Percentiles rank a stretch among this genome's conserved stretches.
Conservation (phyloP, 2,888 invertebrate species). For the Acrocyrtus sp. region DNA sequence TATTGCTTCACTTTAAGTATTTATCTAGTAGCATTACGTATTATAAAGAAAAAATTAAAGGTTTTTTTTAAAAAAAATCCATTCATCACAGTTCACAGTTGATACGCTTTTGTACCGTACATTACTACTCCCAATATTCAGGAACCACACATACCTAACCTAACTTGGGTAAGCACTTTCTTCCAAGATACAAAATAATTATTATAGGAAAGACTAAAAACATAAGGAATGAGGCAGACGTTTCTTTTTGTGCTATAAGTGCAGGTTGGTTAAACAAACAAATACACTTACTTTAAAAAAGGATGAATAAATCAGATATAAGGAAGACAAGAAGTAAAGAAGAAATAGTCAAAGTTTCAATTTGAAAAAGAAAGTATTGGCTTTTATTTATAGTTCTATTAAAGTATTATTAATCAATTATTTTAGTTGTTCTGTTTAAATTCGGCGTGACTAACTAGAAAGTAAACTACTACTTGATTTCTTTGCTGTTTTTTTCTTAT, state of each 20-base stretch:
- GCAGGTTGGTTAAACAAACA: conserved; percentile 23
- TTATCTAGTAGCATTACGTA: too few species aligned
- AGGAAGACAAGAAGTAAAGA: conserved; percentile 44
- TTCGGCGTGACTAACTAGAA: conserved; percentile 48
- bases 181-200: conserved; percentile 22
- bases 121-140: conserved; percentile 26
- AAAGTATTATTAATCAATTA: conserved; percentile 34
- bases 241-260: conserved; percentile 32
- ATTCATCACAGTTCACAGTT: conserved; percentile 58
- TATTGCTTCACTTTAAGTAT: too few species aligned
- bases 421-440: conserved; percentile 49
- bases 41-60: too few species aligned
- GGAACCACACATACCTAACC: conserved; percentile 29
- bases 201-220: conserved; percentile 18
- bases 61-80: too few species aligned
- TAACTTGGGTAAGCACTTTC: too few species aligned
- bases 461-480: conserved; percentile 39
- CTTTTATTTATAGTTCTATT: conserved; percentile 38
- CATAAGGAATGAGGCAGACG: conserved; percentile 33
- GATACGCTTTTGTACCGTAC: conserved; percentile 50
- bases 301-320: conserved; percentile 45
- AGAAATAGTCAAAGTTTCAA: conserved; percentile 44
- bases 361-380: conserved; percentile 47
- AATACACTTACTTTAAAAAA: too few species aligned
- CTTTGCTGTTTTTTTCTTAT: too few species aligned